A percentile compares a stretch with the other conserved stretches of the same genome.
Conservation (phyloP, 2,797 vertebrate species). For the Aplochiton taeniatus region DNA sequence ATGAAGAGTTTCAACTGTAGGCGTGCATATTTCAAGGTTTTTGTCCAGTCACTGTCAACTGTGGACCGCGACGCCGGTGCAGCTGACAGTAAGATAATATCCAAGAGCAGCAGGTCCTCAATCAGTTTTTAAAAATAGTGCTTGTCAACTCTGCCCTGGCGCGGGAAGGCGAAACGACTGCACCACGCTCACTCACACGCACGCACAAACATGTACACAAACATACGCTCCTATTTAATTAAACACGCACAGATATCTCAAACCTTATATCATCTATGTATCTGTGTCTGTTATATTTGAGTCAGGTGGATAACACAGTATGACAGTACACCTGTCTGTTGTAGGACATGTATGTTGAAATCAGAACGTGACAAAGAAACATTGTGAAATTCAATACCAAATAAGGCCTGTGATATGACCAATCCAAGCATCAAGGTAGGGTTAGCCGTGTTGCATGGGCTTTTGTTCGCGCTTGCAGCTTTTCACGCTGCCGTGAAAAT, state of each 20-base stretch:
- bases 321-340: no score
- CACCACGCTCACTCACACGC: background rate
- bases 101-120: constrained; percentile 68
- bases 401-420: no score
- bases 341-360: no score
- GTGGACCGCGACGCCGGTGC: background rate
- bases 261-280: background rate
- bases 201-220: background rate
- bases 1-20: background rate
- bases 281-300: background rate
- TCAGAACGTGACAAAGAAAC: no score
- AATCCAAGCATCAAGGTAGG: no score
- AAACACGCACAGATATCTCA: background rate
- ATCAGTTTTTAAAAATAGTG: constrained; percentile 73
- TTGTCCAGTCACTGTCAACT: background rate
- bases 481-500: no score
- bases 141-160: constrained; percentile 57
- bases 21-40: no score
- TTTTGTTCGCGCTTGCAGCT: no score
- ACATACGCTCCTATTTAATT: background rate
- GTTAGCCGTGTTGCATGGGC: no score
- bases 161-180: constrained; percentile 62
- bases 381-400: no score
- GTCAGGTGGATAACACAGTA: no score
- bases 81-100: constrained; percentile 69